Percentiles rank a stretch among this genome's conserved stretches.
Evolutionary conservation across 2,797 vertebrate genomes (phyloP).

Genomic region (Muraenolepis orangiensis): DNA sequence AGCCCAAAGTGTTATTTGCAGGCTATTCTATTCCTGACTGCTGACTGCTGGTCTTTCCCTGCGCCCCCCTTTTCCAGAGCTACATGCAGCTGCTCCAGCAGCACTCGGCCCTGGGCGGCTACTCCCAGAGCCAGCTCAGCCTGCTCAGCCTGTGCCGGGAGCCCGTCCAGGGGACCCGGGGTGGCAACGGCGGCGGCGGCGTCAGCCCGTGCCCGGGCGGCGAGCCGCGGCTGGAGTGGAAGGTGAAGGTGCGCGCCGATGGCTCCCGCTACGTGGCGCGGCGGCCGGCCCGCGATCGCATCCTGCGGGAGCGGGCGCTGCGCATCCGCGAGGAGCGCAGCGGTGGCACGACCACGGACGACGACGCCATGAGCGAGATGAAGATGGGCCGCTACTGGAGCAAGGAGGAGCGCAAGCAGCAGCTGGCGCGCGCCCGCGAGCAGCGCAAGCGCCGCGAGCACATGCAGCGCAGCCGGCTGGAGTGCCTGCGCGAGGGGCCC

Average conservation of each 20-base stretch:
- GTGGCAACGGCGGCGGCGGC: not conserved
- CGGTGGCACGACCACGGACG: conserved; percentile 90
- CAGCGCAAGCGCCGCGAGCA: conserved; percentile 85
- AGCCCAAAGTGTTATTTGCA: not conserved
- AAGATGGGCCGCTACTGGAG: conserved; percentile 97
- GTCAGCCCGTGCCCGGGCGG: too few species aligned
- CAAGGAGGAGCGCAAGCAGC: conserved; percentile 92
- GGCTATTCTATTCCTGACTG: not conserved
- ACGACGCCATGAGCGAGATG: conserved; percentile 89
- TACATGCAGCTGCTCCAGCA: conserved; percentile 96
- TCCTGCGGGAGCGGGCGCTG: conserved; percentile 90
- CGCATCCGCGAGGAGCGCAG: conserved; percentile 93
- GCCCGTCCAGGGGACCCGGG: conserved; percentile 57
- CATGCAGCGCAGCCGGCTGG: conserved; percentile 90
- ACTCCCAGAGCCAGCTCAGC: conserved; percentile 92
- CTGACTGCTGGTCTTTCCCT: not conserved
- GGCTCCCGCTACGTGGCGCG: conserved; percentile 91
- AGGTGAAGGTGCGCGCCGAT: conserved; percentile 91
- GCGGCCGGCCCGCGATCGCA: conserved; percentile 88
- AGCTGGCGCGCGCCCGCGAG: conserved; percentile 84
- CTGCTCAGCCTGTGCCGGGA: conserved; percentile 87
- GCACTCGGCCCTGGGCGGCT: conserved; percentile 91
- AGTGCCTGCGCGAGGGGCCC: conserved; percentile 81
- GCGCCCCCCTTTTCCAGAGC: conserved; percentile 80
- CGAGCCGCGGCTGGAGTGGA: conserved; percentile 92